Base-by-base conservation (phyloP, 2,113 vertebrate genomes). In the Salvelinus namaycush region DNA sequence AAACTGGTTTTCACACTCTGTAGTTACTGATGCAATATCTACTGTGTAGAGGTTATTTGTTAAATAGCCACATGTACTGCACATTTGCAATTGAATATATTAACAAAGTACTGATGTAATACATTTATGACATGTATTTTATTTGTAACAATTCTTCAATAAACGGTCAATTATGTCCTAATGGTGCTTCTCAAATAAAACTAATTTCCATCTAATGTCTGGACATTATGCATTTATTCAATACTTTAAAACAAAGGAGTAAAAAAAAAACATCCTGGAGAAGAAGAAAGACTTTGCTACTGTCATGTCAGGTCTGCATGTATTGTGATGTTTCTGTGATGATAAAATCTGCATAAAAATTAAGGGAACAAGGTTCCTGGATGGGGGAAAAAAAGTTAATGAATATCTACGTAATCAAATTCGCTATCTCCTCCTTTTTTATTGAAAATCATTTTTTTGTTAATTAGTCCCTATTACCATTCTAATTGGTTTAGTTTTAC, bases 381-480 rank as follows among this genome's bases (percentile, higher is more conserved):
- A 95, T 92, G 39, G 34, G 92, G 5, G 1, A 1, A 94, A 95
- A 94, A 94, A 95, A 95, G 91, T 95, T 97, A 97, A 98, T 97
- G 95, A 97, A 96, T 95, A 90, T 62, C 59, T 87, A 93, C 95
- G 95, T 96, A 96, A 97, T 96, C 95, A 96, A 96, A 96, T 95
- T 96, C 93, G 89, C 96, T 94, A 96, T 95, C 94, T 94, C 81
- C 88, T 85, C 39, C 39, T 84, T 96, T 95, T 95, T 94, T 95
- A 95, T 95, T 94, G 94, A 96, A 97, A 94, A 93, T 94, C 92
- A 92, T 95, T 94, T 94, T 95, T 44, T 11, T 44, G 92, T 94
- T 98, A 97, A 98, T 98, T 97, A 98, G 96, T 96, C 93, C 94
- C 95, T 96, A 92, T 95, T 96, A 93, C 95, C 96, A 96, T 92